A percentile compares a stretch with the other conserved stretches of the same genome.
These are phyloP conservation scores for Mactra quadrangularis DNA, from an alignment of 1,140 invertebrate species.

Conservation along the genomic window DNA sequence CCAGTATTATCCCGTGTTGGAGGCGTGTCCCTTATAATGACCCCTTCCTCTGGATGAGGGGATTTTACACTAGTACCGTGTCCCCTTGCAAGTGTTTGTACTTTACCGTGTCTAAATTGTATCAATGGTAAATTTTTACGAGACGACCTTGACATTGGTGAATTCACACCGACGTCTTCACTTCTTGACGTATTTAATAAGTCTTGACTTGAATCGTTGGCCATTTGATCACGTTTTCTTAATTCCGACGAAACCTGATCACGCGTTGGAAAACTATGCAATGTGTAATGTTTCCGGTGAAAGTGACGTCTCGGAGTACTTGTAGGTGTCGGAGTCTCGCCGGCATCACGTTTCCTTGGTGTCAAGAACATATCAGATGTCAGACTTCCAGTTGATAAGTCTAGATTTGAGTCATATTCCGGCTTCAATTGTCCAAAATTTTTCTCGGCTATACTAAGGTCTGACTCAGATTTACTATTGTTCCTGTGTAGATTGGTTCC, in stretches of 20 bases:
- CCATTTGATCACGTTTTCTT: not conserved
- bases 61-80: constrained; percentile 22
- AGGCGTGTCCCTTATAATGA: constrained; percentile 39
- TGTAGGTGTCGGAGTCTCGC: constrained; percentile 39
- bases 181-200: constrained; percentile 7
- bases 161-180: constrained; percentile 39
- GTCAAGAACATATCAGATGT: constrained; percentile 37
- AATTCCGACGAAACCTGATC: constrained; percentile 45
- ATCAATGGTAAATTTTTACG: constrained; percentile 53
- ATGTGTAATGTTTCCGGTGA: constrained; percentile 52
- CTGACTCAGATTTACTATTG: constrained; percentile 57
- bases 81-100: constrained; percentile 18
- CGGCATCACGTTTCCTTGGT: constrained; percentile 47
- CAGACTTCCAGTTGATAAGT: constrained; percentile 42
- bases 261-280: constrained; percentile 46
- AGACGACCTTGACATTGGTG: constrained; percentile 24
- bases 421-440: constrained; percentile 22
- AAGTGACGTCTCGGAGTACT: constrained; percentile 47
- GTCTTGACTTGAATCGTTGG: constrained; percentile 5
- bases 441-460: constrained; percentile 48
- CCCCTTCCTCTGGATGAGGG: constrained; percentile 42
- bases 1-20: constrained; percentile 23
- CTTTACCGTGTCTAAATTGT: constrained; percentile 47
- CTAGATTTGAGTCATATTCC: constrained; percentile 44
- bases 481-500: constrained; percentile 45